Conservation (phyloP, 2,888 invertebrate genomes). For the Lamproptera curius region DNA sequence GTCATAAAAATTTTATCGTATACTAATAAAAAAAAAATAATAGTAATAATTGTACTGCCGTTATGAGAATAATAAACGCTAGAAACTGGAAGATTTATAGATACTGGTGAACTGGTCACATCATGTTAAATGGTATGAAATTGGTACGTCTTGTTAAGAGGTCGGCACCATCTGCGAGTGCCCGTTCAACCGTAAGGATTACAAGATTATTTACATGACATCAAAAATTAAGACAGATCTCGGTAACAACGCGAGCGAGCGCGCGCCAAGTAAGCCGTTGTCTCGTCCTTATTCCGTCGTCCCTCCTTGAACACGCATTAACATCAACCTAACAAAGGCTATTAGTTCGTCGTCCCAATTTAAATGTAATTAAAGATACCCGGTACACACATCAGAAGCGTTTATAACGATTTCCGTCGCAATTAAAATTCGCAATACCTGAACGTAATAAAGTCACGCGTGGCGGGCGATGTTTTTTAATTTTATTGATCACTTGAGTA, state of each 20-base stretch:
- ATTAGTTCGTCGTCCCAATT: conserved; percentile 18
- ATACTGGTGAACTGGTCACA: too few relatives aligned
- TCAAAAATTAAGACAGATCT: conserved; percentile 5
- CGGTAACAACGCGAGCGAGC: conserved; percentile 2
- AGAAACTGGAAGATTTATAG: too few relatives aligned
- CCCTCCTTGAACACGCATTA: not conserved
- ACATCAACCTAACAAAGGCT: conserved; percentile 7
- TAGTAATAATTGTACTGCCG: too few relatives aligned
- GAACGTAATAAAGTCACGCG: conserved; percentile 8
- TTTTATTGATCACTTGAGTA: not conserved
- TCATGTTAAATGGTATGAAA: too few relatives aligned
- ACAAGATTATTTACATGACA: not conserved
- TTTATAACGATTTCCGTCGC: conserved; percentile 4
- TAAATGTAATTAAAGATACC: conserved; percentile 7
- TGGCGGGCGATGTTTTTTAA: conserved; percentile 1
- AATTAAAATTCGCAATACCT: conserved; percentile 2
- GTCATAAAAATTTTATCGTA: too few relatives aligned
- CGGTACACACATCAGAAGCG: conserved; percentile 12
- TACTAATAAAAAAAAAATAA: too few relatives aligned
- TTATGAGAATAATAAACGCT: too few relatives aligned
- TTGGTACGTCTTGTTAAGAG: too few relatives aligned
- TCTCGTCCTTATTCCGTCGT: not conserved
- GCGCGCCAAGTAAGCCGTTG: conserved; percentile 7
- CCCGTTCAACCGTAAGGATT: conserved; percentile 1
- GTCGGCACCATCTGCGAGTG: not conserved